Evolutionary conservation across 2,797 vertebrate genomes (phyloP).

Genomic region (Pyrocephalus nanus): DNA sequence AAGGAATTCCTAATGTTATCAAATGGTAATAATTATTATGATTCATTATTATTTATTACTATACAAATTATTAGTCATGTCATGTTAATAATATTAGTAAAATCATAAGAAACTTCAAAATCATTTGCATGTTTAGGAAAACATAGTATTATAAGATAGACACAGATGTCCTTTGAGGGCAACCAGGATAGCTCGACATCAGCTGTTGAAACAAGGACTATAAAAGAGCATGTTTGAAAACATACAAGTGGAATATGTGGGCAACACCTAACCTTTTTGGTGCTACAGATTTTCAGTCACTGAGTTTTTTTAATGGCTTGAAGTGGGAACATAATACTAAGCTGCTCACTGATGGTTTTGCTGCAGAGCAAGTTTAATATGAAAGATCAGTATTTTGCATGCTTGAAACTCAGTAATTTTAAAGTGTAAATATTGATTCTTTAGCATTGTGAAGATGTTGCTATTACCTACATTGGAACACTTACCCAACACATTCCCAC

Average conservation of each 20-base stretch:
- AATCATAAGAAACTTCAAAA: background rate
- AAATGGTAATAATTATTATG: background rate
- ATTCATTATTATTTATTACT: background rate
- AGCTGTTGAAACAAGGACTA: background rate
- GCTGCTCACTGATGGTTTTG: background rate
- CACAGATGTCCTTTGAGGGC: background rate
- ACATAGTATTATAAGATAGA: background rate
- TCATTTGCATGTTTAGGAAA: background rate
- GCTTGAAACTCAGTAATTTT: background rate
- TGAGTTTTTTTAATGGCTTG: background rate
- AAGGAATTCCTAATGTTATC: background rate
- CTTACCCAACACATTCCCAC: background rate
- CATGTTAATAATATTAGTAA: background rate
- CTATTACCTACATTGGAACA: background rate
- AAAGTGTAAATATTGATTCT: background rate
- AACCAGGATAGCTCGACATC: background rate
- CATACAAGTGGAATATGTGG: rapidly evolving
- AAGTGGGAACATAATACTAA: background rate
- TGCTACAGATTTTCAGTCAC: background rate
- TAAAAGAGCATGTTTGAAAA: background rate
- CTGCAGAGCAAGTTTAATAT: background rate
- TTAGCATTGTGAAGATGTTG: background rate
- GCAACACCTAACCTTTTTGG: background rate
- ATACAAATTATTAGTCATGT: background rate
- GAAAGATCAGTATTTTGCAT: background rate